Evolutionary conservation across 1,140 invertebrate genomes (phyloP), one percentile per base, ranked within the genome.

Genomic region (Drosophila truncata): DNA sequence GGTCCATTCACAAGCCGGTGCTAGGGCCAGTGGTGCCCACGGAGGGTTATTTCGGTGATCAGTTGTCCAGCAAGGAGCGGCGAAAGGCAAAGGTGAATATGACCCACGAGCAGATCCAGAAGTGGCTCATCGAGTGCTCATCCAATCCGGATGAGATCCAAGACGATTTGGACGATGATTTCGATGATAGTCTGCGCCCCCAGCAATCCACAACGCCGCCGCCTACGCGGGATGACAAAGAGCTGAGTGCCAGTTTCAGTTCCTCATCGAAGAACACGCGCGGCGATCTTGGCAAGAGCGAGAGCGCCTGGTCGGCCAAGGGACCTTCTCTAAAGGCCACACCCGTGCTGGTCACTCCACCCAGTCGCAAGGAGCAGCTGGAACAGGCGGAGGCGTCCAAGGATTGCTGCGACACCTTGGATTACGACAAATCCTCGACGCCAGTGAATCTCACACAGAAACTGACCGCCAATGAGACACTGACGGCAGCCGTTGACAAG

Each of bases 101-200:
- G 95, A 95, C 95, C 0, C 95, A 94, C 14, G 96, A 96, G 80
- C 95, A 96, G 82, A 96, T 96, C 52, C 95, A 96, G 63, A 95
- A 96, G 80, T 96, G 95, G 95, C 81, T 96, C 2, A 95, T 95
- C 59, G 95, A 96, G 64, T 95, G 94, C 75, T 94, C 94, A 1
- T 86, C 94, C 9, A 94, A 94, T 49, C 94, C 94, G 37, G 94
- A 94, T 73, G 93, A 94, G 27, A 94, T 94, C 35, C 94, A 94
- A 55, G 92, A 94, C 27, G 94, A 94, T 69, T 88, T 94, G 71
- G 94, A 94, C 46, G 92, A 93, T 50, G 92, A 93, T 47, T 92
- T 84, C 16, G 92, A 92, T 65, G 90, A 88, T 13, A 88, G 88
- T n/a, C 25, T 92, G 39, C 76, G 91, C 2, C 90, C 90, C 1